A percentile compares a stretch with the other conserved stretches of the same genome.
Evolutionary conservation across 1,140 invertebrate species (phyloP).

Genomic region (Hylyphantes graminicola): DNA sequence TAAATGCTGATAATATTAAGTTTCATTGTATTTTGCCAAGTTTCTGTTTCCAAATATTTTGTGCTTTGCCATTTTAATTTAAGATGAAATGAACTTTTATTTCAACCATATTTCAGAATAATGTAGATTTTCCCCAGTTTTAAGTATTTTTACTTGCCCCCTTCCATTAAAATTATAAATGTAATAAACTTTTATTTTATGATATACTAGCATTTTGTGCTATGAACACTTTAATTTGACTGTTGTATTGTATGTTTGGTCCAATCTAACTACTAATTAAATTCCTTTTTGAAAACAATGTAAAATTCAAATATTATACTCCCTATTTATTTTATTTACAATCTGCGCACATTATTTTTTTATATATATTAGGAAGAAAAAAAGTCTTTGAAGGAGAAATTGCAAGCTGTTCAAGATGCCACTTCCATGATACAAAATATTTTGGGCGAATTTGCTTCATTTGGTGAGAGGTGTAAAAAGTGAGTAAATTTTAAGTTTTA

Average conservation of each 20-base stretch:
- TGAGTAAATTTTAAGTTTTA: conserved; percentile 69
- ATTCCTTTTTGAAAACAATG: not conserved
- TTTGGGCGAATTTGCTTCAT: conserved; percentile 88
- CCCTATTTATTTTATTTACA: not conserved
- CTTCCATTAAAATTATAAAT: no score
- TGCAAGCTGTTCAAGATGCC: conserved; percentile 96
- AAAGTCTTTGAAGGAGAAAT: conserved; percentile 90
- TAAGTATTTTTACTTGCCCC: no score
- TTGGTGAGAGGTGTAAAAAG: conserved; percentile 95
- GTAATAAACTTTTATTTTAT: no score
- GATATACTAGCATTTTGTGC: no score
- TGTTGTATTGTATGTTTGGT: not conserved
- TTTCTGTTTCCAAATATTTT: conserved; percentile 6
- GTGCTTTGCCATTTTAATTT: no score
- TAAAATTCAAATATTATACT: no score
- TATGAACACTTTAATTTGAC: no score
- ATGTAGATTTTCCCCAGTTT: no score
- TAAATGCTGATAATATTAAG: no score
- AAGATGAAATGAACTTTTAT: no score
- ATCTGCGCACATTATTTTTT: not conserved
- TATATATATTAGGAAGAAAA: conserved; percentile 84
- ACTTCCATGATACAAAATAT: conserved; percentile 92
- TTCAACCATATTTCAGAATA: no score
- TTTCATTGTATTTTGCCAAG: not conserved
- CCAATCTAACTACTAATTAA: not conserved